phyloP scores from a whole-genome alignment of 2,113 vertebrate species.

The Diphyllodes magnificus region DNA sequence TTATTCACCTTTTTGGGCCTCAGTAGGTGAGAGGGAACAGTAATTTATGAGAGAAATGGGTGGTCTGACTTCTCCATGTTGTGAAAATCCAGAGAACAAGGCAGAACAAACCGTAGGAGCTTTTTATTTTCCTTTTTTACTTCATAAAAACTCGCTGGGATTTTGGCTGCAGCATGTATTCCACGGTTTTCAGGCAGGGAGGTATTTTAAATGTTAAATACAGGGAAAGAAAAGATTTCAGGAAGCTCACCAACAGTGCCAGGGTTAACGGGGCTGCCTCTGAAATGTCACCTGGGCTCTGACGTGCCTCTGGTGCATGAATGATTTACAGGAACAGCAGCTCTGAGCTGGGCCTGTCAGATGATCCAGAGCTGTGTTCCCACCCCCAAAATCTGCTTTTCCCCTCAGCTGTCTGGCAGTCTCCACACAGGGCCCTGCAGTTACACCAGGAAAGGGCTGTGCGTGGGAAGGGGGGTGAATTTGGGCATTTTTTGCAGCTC shows the following conservation, averaged over 20 bases:
- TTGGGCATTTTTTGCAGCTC: background rate
- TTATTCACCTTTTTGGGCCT: background rate
- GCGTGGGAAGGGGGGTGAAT: background rate
- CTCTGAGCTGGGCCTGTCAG: background rate
- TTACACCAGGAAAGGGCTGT: background rate
- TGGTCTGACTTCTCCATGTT: background rate
- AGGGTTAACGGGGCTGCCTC: background rate
- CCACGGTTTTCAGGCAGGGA: background rate
- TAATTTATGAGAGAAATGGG: background rate
- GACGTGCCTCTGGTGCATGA: background rate
- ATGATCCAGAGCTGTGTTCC: background rate
- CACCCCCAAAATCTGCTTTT: background rate
- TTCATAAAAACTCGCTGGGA: background rate
- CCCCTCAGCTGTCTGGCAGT: background rate
- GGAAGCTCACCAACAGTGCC: background rate
- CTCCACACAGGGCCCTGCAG: accelerated
- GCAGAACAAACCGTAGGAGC: background rate
- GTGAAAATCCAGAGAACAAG: background rate
- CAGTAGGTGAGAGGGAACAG: background rate
- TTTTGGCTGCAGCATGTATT: background rate
- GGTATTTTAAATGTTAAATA: background rate
- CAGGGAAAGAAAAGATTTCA: background rate
- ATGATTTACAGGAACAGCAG: background rate
- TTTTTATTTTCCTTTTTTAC: background rate
- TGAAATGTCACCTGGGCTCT: background rate